Percentiles rank a stretch among this genome's conserved stretches.
Evolutionary conservation across 2,797 vertebrate genomes (phyloP).

Genomic region (Leptatherina wallacei): DNA sequence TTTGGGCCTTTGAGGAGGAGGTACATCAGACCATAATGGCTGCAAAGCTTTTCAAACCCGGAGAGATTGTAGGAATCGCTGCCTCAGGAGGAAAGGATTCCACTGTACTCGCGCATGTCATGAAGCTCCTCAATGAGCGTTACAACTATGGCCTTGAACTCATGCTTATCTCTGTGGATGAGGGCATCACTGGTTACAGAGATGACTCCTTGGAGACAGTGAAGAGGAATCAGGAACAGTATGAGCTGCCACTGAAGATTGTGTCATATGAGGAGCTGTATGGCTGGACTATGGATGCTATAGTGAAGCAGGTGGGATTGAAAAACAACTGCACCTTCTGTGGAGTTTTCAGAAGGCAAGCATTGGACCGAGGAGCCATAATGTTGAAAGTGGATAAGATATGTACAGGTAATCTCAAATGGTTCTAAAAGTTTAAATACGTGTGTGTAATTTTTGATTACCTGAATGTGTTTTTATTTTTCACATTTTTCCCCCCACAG

Average conservation of each 20-base stretch:
- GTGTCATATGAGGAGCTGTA: slow-evolving; percentile 90
- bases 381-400: slow-evolving; percentile 89
- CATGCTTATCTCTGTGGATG: slow-evolving; percentile 88
- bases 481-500: slow-evolving; percentile 56
- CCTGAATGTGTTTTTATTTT: background rate
- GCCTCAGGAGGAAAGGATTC: slow-evolving; percentile 92
- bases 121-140: slow-evolving; percentile 86
- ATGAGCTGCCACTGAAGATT: slow-evolving; percentile 87
- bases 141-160: slow-evolving; percentile 84
- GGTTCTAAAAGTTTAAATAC: background rate
- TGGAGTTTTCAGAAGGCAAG: slow-evolving; percentile 89
- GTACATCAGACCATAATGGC: slow-evolving; percentile 86
- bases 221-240: slow-evolving; percentile 85
- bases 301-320: slow-evolving; percentile 87
- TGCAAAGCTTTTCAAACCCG: slow-evolving; percentile 82
- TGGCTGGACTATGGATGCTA: slow-evolving; percentile 92
- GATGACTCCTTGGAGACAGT: slow-evolving; percentile 90
- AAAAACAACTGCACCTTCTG: slow-evolving; percentile 93
- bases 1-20: slow-evolving; percentile 89
- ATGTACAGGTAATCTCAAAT: slow-evolving; percentile 82
- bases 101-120: slow-evolving; percentile 89
- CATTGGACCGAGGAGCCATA: slow-evolving; percentile 87
- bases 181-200: slow-evolving; percentile 90
- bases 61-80: slow-evolving; percentile 86
- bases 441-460: background rate